Percentiles rank a stretch among this genome's conserved stretches.
These are phyloP conservation scores for Hedya salicella DNA, from an alignment of 2,888 invertebrate genomes.

Conservation along the genomic window DNA sequence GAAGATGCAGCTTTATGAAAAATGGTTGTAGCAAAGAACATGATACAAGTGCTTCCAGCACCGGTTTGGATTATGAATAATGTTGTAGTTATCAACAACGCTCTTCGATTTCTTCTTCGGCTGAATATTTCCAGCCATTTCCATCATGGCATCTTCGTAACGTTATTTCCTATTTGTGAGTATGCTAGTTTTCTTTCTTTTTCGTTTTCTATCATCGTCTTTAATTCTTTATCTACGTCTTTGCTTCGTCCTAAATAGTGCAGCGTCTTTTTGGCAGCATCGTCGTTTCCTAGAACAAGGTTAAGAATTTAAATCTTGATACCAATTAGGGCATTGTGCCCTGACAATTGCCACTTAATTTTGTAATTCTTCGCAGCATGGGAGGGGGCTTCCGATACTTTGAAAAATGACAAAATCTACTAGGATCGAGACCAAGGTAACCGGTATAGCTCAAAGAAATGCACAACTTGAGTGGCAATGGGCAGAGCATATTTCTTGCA, in stretches of 20 bases:
- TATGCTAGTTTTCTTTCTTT: not conserved
- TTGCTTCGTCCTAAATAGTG: slow-evolving; percentile 6
- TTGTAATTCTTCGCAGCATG: too few relatives aligned
- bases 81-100: slow-evolving; percentile 56
- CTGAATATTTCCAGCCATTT: slow-evolving; percentile 51
- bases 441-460: too few relatives aligned
- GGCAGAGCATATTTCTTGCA: too few relatives aligned
- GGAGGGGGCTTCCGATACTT: too few relatives aligned
- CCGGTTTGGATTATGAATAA: slow-evolving; percentile 55
- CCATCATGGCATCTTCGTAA: not conserved
- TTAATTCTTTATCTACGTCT: slow-evolving; percentile 14
- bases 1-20: slow-evolving; percentile 57
- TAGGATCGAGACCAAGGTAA: too few relatives aligned
- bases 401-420: too few relatives aligned
- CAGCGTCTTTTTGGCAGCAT: not conserved
- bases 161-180: not conserved
- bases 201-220: slow-evolving; percentile 9
- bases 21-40: slow-evolving; percentile 59
- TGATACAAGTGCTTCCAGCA: slow-evolving; percentile 56
- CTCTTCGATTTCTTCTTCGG: slow-evolving; percentile 55
- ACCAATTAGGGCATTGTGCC: too few relatives aligned
- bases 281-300: too few relatives aligned
- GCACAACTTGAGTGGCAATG: too few relatives aligned
- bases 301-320: too few relatives aligned
- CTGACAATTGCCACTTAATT: too few relatives aligned